Evolutionary conservation across 1,140 invertebrate species (phyloP).

Genomic region (Drosophila miranda): DNA sequence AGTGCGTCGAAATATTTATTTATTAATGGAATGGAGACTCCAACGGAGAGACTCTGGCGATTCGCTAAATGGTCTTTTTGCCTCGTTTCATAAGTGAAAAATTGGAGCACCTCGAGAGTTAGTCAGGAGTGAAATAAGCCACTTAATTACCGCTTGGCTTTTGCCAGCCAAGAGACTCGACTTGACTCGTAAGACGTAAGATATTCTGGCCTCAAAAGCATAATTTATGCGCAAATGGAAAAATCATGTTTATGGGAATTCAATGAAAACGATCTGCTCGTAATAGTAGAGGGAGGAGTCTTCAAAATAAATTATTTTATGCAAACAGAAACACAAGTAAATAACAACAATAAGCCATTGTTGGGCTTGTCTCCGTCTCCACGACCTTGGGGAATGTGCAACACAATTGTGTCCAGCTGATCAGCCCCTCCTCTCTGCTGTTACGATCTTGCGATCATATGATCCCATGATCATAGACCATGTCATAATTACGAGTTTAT

Average conservation of each 20-base stretch:
- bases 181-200: no score
- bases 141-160: slow-evolving; percentile 40
- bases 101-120: slow-evolving; percentile 50
- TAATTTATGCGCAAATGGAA: slow-evolving; percentile 35
- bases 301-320: slow-evolving; percentile 13
- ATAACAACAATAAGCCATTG: slow-evolving; percentile 50
- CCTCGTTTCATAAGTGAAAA: slow-evolving; percentile 59
- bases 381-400: slow-evolving; percentile 33
- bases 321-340: not conserved
- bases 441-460: slow-evolving; percentile 38
- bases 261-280: slow-evolving; percentile 15
- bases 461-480: slow-evolving; percentile 24
- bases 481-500: slow-evolving; percentile 34
- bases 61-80: slow-evolving; percentile 37
- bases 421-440: not conserved
- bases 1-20: slow-evolving; percentile 70
- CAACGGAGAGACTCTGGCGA: slow-evolving; percentile 8
- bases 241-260: slow-evolving; percentile 36
- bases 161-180: not conserved
- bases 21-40: slow-evolving; percentile 47
- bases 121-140: slow-evolving; percentile 49
- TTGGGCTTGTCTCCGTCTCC: slow-evolving; percentile 21
- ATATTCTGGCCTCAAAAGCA: slow-evolving; percentile 19
- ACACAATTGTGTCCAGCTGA: slow-evolving; percentile 18
- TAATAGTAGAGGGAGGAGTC: slow-evolving; percentile 9